These are phyloP conservation scores for Eupeodes luniger DNA, from an alignment of 2,888 invertebrate genomes.

Conservation along the genomic window DNA sequence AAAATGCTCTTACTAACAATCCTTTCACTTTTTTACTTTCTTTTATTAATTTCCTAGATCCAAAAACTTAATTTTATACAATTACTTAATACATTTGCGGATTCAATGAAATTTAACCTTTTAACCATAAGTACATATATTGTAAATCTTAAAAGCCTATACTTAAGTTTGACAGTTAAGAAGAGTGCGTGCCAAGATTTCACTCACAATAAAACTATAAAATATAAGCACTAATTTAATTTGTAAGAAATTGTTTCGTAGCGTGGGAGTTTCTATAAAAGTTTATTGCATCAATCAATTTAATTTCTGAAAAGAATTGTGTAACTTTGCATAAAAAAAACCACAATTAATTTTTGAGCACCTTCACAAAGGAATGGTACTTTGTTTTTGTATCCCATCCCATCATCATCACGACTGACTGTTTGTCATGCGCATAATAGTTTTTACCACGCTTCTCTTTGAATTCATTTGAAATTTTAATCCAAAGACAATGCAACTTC, in stretches of 20 bases:
- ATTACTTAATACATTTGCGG: neutral
- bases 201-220: conserved; percentile 21
- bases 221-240: conserved; percentile 36
- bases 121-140: neutral
- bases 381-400: neutral
- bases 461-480: conserved; percentile 51
- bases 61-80: neutral
- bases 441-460: conserved; percentile 34
- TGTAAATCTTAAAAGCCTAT: neutral
- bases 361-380: neutral
- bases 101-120: neutral
- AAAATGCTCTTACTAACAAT: neutral
- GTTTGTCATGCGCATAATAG: conserved; percentile 20
- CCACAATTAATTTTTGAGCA: conserved; percentile 43
- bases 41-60: neutral
- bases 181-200: conserved; percentile 35
- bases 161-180: conserved; percentile 27
- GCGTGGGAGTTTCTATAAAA: conserved; percentile 37
- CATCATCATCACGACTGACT: conserved; percentile 43
- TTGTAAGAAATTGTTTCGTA: neutral
- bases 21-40: conserved; percentile 19
- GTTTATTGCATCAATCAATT: conserved; percentile 44
- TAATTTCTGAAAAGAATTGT: conserved; percentile 31
- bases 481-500: conserved; percentile 54
- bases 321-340: conserved; percentile 34